These are phyloP conservation scores for Melanotaenia boesemani DNA, from an alignment of 2,797 vertebrate species.

Conservation along the genomic window DNA sequence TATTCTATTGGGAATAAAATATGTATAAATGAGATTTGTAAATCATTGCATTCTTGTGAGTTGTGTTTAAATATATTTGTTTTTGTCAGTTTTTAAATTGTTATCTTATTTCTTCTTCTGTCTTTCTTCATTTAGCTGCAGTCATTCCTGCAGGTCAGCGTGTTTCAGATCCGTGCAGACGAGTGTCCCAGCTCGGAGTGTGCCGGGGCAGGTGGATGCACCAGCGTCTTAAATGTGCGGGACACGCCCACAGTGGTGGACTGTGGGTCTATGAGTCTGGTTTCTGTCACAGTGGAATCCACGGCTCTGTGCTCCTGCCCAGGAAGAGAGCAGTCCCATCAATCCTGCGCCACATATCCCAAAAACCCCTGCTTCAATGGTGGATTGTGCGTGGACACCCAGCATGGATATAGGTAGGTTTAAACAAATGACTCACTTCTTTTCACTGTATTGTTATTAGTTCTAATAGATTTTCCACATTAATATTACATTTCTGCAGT, in stretches of 20 bases:
- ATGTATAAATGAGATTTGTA: too few species aligned
- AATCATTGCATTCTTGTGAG: too few species aligned
- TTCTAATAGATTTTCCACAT: too few species aligned
- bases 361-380: conserved; percentile 89
- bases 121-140: conserved; percentile 80
- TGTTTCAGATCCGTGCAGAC: conserved; percentile 86
- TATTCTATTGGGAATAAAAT: too few species aligned
- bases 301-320: conserved; percentile 80
- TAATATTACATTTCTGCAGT: too few species aligned
- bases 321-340: conserved; percentile 81
- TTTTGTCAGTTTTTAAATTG: neutral
- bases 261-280: conserved; percentile 83
- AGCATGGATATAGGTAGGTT: conserved; percentile 89
- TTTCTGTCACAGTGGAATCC: conserved; percentile 82
- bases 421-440: too few species aligned
- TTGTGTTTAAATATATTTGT: neutral
- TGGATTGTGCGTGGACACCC: conserved; percentile 86
- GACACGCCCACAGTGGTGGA: conserved; percentile 84
- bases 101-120: neutral
- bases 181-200: conserved; percentile 85
- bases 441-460: too few species aligned
- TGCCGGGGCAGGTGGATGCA: conserved; percentile 74
- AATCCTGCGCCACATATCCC: conserved; percentile 84
- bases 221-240: conserved; percentile 72
- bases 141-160: conserved; percentile 84